phyloP scores from a whole-genome alignment of 2,888 invertebrate species.

The Bruchidius siliquastri region DNA sequence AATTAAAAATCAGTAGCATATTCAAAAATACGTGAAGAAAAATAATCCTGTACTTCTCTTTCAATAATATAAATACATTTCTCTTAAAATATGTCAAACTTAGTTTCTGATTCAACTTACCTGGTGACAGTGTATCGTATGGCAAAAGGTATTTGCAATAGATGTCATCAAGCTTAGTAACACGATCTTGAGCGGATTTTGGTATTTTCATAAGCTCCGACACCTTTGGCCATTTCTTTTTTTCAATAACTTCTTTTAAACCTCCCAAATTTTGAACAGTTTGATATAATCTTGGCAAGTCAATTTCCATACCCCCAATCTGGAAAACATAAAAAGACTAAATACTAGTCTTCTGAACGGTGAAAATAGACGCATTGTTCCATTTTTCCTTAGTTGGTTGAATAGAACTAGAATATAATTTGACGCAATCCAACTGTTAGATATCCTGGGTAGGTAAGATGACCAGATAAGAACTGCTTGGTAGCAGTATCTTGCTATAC shows the following conservation, averaged over 20 bases:
- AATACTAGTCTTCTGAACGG: no score
- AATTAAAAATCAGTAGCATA: neutral
- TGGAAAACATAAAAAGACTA: slow-evolving; percentile 42
- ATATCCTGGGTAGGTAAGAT: no score
- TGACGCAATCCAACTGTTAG: no score
- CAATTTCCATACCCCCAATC: slow-evolving; percentile 89
- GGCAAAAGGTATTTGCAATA: slow-evolving; percentile 89
- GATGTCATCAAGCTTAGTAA: slow-evolving; percentile 78
- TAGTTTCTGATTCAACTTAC: slow-evolving; percentile 44
- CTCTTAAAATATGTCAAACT: no score
- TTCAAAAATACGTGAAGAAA: no score
- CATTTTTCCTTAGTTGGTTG: no score
- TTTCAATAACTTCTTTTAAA: slow-evolving; percentile 78
- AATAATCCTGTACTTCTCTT: no score
- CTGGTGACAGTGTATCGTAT: slow-evolving; percentile 75
- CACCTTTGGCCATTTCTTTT: slow-evolving; percentile 83
- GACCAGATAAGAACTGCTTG: no score
- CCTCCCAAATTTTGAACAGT: slow-evolving; percentile 83
- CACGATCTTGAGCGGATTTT: slow-evolving; percentile 72
- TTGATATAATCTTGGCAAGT: slow-evolving; percentile 79
- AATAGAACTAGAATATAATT: no score
- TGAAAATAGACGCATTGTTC: no score
- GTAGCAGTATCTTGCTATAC: slow-evolving; percentile 17
- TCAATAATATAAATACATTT: no score
- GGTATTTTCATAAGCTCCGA: slow-evolving; percentile 85